phyloP scores from a whole-genome alignment of 1,140 invertebrate genomes.

The Pachypsylla venusta region DNA sequence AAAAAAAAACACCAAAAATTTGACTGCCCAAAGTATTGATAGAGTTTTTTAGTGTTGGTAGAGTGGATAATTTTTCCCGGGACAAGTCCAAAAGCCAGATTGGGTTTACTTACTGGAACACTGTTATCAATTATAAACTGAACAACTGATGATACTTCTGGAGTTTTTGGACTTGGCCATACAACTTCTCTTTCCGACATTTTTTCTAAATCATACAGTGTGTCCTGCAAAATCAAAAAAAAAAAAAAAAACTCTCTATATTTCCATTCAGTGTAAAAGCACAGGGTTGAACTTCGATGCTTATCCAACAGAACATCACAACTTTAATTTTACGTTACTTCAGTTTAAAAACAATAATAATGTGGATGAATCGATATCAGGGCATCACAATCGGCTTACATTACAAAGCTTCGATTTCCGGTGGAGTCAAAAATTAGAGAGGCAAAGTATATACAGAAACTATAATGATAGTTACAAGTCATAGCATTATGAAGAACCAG shows the following conservation, averaged over 20 bases:
- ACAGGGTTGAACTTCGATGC: background rate
- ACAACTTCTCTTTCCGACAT: conserved; percentile 2
- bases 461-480: no score
- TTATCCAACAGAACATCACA: background rate
- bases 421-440: no score
- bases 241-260: background rate
- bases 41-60: no score
- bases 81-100: background rate
- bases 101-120: background rate
- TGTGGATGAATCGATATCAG: no score
- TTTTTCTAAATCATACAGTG: conserved; percentile 3
- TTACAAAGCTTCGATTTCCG: no score
- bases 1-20: no score
- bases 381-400: no score
- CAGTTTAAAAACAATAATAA: no score
- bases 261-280: background rate
- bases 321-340: background rate
- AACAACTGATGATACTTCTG: conserved; percentile 1
- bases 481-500: no score
- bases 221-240: background rate
- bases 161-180: conserved; percentile 5
- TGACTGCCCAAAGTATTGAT: no score
- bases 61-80: no score
- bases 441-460: no score
- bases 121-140: conserved; percentile 5